These are phyloP conservation scores for Sebastolobus alascanus DNA, from an alignment of 2,797 vertebrate genomes.

Conservation along the genomic window DNA sequence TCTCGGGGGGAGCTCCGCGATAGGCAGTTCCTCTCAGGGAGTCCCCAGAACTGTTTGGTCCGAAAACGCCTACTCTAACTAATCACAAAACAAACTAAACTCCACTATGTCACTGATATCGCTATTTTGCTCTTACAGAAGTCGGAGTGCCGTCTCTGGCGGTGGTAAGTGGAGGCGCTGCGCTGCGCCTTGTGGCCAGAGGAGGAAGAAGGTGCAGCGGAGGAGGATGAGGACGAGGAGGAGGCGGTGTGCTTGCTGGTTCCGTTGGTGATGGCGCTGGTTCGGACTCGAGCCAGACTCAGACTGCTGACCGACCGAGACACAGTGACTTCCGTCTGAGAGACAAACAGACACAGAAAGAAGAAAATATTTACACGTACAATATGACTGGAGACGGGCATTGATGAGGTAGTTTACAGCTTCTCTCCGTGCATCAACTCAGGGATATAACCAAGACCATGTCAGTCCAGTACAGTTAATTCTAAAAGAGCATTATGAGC, in stretches of 20 bases:
- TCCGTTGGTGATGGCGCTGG: conserved; percentile 88
- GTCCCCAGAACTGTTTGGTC: too few species aligned
- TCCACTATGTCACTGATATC: not conserved
- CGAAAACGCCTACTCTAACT: not conserved
- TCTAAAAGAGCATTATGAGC: not conserved
- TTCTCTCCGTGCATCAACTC: not conserved
- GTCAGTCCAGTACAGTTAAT: not conserved
- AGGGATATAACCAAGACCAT: not conserved
- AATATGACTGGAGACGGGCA: not conserved
- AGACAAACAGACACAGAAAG: not conserved
- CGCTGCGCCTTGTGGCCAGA: conserved; percentile 89
- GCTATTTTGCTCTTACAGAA: conserved; percentile 86
- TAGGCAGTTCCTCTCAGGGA: too few species aligned
- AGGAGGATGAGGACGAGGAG: conserved; percentile 75
- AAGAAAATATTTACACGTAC: not conserved
- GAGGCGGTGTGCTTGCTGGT: conserved; percentile 86
- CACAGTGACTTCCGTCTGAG: conserved; percentile 83
- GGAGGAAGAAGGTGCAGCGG: conserved; percentile 78
- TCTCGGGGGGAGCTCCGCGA: too few species aligned
- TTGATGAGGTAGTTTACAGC: not conserved
- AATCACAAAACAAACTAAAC: not conserved
- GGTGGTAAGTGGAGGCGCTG: conserved; percentile 91
- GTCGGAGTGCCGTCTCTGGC: conserved; percentile 94
- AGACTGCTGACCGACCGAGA: conserved; percentile 88
- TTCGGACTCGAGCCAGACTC: conserved; percentile 90